phyloP scores from a whole-genome alignment of 2,113 vertebrate genomes.

The Hippocampus barbouri region DNA sequence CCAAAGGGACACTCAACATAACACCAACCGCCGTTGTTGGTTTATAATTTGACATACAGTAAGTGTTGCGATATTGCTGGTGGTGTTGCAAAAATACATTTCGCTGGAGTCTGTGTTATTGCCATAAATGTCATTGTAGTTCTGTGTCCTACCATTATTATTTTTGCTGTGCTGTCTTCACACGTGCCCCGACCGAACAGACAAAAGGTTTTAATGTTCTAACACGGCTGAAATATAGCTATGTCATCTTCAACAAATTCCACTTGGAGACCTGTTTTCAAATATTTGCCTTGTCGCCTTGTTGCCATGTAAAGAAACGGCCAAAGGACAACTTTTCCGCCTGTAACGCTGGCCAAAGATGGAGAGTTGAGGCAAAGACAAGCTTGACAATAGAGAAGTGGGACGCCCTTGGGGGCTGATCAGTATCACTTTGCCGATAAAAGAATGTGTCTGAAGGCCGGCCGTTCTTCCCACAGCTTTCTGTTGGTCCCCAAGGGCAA shows the following conservation, averaged over 20 bases:
- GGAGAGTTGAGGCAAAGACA: conserved; percentile 18
- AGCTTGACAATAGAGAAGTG: conserved; percentile 42
- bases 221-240: neutral
- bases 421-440: conserved; percentile 54
- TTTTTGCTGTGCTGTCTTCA: neutral
- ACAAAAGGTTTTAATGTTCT: neutral
- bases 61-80: too few relatives aligned
- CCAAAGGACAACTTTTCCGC: neutral
- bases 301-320: neutral
- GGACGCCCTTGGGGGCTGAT: conserved; percentile 49
- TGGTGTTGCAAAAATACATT: neutral
- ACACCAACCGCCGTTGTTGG: too few relatives aligned
- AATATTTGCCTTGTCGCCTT: neutral
- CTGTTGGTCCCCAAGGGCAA: conserved; percentile 44
- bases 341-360: conserved; percentile 2
- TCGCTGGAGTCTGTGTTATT: neutral
- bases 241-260: neutral
- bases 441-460: conserved; percentile 48
- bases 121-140: neutral
- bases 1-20: too few relatives aligned
- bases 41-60: too few relatives aligned
- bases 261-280: neutral
- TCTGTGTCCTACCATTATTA: neutral
- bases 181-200: neutral
- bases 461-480: conserved; percentile 54